Conservation (phyloP, 2,888 invertebrate genomes). For the Tortricodes alternella region DNA sequence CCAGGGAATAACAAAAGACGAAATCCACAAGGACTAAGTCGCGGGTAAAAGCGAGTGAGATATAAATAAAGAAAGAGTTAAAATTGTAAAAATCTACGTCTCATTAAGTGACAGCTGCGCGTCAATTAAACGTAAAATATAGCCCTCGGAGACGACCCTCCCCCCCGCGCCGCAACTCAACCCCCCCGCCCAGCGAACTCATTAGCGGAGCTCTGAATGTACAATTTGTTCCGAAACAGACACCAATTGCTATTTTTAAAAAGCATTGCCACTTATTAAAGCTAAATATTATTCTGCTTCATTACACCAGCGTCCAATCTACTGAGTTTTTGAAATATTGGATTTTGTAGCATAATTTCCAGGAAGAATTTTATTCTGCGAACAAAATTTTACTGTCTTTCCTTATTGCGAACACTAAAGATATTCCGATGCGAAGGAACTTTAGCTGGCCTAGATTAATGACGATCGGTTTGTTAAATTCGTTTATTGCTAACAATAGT, state of each 20-base stretch:
- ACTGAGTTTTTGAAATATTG: constrained; percentile 3
- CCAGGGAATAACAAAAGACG: no score
- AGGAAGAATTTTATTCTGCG: constrained; percentile 1
- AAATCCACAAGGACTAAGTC: no score
- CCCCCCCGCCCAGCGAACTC: constrained; percentile 64
- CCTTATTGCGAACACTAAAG: constrained; percentile 1
- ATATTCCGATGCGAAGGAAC: background rate
- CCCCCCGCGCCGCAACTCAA: constrained; percentile 40
- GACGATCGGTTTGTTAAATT: background rate
- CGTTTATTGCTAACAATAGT: background rate
- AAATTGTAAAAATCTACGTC: constrained; percentile 69
- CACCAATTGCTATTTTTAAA: constrained; percentile 71
- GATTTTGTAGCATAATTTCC: background rate
- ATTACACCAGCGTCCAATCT: constrained; percentile 18
- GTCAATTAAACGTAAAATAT: constrained; percentile 81
- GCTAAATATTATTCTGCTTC: constrained; percentile 50
- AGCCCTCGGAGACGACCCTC: constrained; percentile 61
- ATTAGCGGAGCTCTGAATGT: constrained; percentile 75
- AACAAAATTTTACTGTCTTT: background rate
- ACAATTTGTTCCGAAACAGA: constrained; percentile 78
- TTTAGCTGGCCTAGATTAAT: background rate
- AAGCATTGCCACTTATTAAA: constrained; percentile 64
- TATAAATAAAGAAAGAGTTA: constrained; percentile 34
- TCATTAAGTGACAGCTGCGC: constrained; percentile 79
- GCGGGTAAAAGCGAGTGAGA: no score